These are phyloP conservation scores for Pristionchus maxplancki DNA, from an alignment of 2,888 invertebrate genomes.

Conservation along the genomic window DNA sequence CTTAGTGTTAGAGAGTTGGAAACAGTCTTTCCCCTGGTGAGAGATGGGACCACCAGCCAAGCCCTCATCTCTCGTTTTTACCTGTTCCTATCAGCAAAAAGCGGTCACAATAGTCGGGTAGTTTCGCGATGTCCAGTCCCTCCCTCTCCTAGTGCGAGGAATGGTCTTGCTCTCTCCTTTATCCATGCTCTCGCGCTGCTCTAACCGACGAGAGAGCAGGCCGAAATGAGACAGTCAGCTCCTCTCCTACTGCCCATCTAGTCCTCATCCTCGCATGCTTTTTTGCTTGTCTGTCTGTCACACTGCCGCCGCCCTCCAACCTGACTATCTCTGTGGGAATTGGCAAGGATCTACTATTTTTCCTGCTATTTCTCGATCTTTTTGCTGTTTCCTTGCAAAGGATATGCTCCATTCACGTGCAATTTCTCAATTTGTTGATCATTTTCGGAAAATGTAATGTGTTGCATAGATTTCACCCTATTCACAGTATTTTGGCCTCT, in stretches of 20 bases:
- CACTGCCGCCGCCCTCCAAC: background rate
- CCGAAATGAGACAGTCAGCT: background rate
- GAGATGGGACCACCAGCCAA: background rate
- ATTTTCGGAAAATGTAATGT: too few species aligned
- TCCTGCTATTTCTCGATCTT: background rate
- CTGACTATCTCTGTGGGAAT: background rate
- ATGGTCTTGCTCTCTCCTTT: background rate
- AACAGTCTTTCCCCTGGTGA: too few species aligned
- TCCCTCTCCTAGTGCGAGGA: too few species aligned
- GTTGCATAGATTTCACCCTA: too few species aligned
- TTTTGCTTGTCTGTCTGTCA: slow-evolving; percentile 21
- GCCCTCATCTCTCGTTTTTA: background rate
- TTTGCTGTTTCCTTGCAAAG: too few species aligned
- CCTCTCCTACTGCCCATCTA: background rate
- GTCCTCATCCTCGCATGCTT: background rate
- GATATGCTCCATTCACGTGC: too few species aligned
- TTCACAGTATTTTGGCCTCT: too few species aligned
- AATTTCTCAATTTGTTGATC: too few species aligned
- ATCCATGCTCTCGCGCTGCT: too few species aligned
- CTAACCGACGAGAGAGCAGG: too few species aligned
- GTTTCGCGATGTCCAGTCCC: background rate
- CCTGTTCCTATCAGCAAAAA: slow-evolving; percentile 1
- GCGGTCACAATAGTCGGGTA: slow-evolving; percentile 27
- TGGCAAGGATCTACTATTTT: background rate
- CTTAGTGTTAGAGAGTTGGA: background rate